phyloP scores from a whole-genome alignment of 2,888 invertebrate genomes.

The Catocala fraxini region DNA sequence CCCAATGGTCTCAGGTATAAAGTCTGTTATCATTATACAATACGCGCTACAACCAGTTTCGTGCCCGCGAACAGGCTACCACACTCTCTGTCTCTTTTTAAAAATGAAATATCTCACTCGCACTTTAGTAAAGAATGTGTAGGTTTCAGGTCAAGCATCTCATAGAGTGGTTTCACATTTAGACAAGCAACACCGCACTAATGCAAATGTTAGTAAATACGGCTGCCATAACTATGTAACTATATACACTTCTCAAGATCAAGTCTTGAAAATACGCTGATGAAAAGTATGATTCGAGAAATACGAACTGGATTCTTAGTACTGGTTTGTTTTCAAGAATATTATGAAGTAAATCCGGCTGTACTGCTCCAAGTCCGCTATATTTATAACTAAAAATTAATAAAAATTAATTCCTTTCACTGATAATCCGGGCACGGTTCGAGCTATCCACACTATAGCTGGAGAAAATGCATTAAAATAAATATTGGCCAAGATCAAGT shows the following conservation, averaged over 20 bases:
- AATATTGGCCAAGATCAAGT: neutral
- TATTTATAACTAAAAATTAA: conserved; percentile 1
- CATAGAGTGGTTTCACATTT: conserved; percentile 45
- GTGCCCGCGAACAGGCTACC: conserved; percentile 71
- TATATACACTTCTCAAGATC: no score
- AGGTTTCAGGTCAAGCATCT: conserved; percentile 74
- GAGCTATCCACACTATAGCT: neutral
- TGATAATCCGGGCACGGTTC: neutral
- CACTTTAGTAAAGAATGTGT: conserved; percentile 61
- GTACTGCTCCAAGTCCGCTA: no score
- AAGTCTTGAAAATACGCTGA: no score
- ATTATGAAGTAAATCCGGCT: neutral
- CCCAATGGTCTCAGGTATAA: conserved; percentile 51
- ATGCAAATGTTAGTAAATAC: conserved; percentile 15
- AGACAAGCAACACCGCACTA: conserved; percentile 29
- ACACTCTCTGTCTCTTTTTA: conserved; percentile 48
- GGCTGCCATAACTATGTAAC: neutral
- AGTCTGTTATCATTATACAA: conserved; percentile 54
- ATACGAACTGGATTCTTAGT: no score
- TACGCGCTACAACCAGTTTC: conserved; percentile 72
- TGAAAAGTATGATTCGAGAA: no score
- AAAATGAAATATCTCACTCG: conserved; percentile 53
- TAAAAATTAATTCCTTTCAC: neutral
- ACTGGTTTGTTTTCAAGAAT: no score
- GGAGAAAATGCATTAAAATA: neutral